These are phyloP conservation scores for Microdon myrmicae DNA, from an alignment of 2,888 invertebrate genomes.

Conservation along the genomic window DNA sequence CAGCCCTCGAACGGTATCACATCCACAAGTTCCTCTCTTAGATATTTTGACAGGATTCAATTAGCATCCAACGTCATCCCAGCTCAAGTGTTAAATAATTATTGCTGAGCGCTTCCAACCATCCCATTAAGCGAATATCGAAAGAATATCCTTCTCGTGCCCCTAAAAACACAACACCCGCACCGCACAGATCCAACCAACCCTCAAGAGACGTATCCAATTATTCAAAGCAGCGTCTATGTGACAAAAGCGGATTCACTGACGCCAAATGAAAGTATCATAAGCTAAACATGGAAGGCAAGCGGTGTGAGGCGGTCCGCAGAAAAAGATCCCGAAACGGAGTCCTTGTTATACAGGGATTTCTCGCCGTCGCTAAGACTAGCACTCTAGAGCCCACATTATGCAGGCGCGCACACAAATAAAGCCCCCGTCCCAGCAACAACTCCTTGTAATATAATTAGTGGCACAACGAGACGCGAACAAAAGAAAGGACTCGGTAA, in stretches of 20 bases:
- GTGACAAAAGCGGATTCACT: conserved; percentile 48
- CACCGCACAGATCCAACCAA: conserved; percentile 4
- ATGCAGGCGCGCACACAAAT: conserved; percentile 51
- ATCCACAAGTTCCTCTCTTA: conserved; percentile 17
- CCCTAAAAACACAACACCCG: conserved; percentile 10
- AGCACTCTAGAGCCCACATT: conserved; percentile 37
- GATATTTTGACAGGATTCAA: conserved; percentile 33
- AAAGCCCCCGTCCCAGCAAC: conserved; percentile 31
- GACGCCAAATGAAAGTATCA: conserved; percentile 48
- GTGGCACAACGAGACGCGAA: conserved; percentile 48
- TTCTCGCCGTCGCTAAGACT: conserved; percentile 13
- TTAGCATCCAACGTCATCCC: conserved; percentile 30
- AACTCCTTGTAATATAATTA: conserved; percentile 52
- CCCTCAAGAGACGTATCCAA: conserved; percentile 42
- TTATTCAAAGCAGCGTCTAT: conserved; percentile 48
- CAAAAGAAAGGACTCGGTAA: conserved; percentile 38
- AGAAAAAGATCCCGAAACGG: conserved; percentile 35
- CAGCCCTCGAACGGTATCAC: conserved; percentile 1
- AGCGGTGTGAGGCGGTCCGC: conserved; percentile 21
- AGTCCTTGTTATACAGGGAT: conserved; percentile 33
- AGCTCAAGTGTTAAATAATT: conserved; percentile 31
- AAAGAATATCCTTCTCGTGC: no score
- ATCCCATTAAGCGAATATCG: conserved; percentile 8
- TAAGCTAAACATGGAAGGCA: conserved; percentile 46
- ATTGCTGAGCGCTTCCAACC: conserved; percentile 17